These are phyloP conservation scores for Oceanodroma leucorhoa DNA, from an alignment of 2,797 vertebrate genomes.

Conservation along the genomic window DNA sequence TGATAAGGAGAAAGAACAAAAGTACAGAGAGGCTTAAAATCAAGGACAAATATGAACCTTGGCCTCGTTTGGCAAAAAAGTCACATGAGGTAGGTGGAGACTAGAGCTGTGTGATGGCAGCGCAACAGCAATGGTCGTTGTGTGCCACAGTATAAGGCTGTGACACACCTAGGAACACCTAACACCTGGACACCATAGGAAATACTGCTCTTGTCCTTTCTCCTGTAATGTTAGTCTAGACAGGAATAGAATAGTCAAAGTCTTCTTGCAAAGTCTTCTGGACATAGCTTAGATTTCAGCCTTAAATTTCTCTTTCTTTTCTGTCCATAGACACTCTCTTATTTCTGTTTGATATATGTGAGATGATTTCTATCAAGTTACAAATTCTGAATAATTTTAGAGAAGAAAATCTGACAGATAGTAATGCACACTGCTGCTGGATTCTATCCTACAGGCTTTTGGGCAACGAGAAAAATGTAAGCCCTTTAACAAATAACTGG, in stretches of 20 bases:
- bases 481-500: not conserved
- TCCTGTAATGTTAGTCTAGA: not conserved
- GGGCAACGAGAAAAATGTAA: not conserved
- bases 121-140: not conserved
- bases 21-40: not conserved
- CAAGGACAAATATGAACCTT: not conserved
- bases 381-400: not conserved
- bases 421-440: not conserved
- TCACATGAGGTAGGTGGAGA: not conserved
- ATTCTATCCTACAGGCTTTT: not conserved
- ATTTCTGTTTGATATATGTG: not conserved
- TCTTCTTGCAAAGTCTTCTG: not conserved
- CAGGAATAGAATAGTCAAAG: not conserved
- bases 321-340: not conserved
- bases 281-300: not conserved
- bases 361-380: not conserved
- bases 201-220: not conserved
- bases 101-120: not conserved
- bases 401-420: not conserved
- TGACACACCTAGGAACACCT: not conserved
- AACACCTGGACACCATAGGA: not conserved
- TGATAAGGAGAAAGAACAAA: not conserved
- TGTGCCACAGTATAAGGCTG: not conserved
- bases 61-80: not conserved
- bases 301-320: not conserved